phyloP scores from a whole-genome alignment of 2,113 vertebrate species.

The Hemibagrus wyckioides region DNA sequence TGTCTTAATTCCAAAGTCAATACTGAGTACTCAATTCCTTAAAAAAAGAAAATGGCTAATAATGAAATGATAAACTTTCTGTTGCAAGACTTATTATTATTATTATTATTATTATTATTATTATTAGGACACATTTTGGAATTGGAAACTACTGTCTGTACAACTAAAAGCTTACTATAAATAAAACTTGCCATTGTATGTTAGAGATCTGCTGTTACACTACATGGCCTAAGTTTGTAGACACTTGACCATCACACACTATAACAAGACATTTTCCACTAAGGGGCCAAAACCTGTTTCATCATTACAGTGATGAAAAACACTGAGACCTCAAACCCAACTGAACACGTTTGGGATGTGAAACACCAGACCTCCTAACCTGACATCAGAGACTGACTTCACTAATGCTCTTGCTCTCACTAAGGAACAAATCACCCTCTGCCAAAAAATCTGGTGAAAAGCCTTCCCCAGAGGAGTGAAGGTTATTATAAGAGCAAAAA shows the following conservation, averaged over 20 bases:
- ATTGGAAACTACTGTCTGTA: background rate
- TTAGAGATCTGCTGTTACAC: background rate
- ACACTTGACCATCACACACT: background rate
- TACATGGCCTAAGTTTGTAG: background rate
- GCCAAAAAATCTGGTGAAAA: background rate
- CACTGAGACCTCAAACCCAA: background rate
- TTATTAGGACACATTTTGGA: background rate
- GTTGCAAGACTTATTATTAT: background rate
- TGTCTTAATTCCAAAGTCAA: background rate
- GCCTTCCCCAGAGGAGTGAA: background rate
- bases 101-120: background rate
- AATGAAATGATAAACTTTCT: background rate
- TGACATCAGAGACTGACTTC: background rate
- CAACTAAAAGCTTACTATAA: background rate
- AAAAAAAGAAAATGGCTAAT: background rate
- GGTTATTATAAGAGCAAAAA: background rate
- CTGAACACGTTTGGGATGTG: background rate
- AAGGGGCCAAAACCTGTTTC: too few relatives aligned
- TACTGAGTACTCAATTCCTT: background rate
- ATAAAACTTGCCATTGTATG: background rate
- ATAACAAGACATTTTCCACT: too few relatives aligned
- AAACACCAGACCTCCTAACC: background rate
- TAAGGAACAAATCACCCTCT: background rate
- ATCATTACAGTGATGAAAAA: too few relatives aligned
- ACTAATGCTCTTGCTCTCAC: background rate